Base-by-base conservation (phyloP, 2,797 vertebrate genomes). In the Mus spretus region DNA sequence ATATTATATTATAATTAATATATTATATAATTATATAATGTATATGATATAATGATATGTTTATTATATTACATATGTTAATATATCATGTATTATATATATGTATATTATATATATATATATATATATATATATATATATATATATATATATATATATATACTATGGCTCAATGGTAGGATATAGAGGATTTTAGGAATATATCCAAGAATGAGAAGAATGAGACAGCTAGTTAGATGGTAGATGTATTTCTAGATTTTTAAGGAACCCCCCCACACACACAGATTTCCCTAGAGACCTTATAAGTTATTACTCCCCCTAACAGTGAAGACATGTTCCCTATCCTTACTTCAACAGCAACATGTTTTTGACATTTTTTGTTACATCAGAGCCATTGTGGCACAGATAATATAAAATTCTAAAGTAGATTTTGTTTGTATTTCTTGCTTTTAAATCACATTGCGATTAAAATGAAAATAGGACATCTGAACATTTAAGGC, bases 241-340 rank as follows among this genome's bases (percentile, higher is more conserved):
- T 28, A 77, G 22, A 26, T 6, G 11, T 26, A 14, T 44, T 75
- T 75, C 40, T 75, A 75, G 40, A 24, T 75, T 75, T 44, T 75
- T 44, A 4, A 44, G 22, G 40, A 13, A 26, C 0, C 11, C 14
- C 11, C 22, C 11, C 22, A n/a, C n/a, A n/a, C n/a, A n/a, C 5
- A 44, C 10, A 14, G 74, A 75, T 26, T 26, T 75, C 11, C 74
- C 40, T 26, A 75, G 22, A 14, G 40, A 44, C 5, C 4, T 44
- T 26, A 26, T 24, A 12, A 75, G 22, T 44, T 75, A 44, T 44
- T 75, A 44, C 40, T 75, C 22, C 22, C 22, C 44, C 22, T 75
- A 75, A 26, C 11, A 75, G 0, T 26, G 22, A 44, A 75, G 40
- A 75, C 4, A 1, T 75, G 74, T 75, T 13, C 11, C 24, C 40